Evolutionary conservation across 2,888 invertebrate genomes (phyloP).

Genomic region (Piscicola geometra): DNA sequence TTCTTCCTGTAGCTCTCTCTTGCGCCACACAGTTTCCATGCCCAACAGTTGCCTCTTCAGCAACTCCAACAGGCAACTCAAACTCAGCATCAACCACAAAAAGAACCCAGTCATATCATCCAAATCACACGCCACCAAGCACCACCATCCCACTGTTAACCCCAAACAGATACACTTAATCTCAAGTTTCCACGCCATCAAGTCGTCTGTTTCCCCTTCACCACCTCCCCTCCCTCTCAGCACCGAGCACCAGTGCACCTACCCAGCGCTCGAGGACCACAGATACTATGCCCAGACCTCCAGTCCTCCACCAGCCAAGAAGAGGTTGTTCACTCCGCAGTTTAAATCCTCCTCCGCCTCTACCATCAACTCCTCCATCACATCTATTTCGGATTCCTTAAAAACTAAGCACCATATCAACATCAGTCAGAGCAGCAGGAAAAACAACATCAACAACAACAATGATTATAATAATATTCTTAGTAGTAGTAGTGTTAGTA

Average conservation of each 20-base stretch:
- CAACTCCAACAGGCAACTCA: slow-evolving; percentile 3
- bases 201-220: neutral
- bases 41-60: slow-evolving; percentile 17
- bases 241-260: neutral
- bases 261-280: slow-evolving; percentile 36
- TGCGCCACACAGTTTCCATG: slow-evolving; percentile 36
- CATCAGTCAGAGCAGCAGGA: too few species aligned
- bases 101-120: neutral
- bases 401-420: too few species aligned
- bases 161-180: neutral
- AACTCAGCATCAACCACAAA: neutral
- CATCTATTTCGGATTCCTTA: neutral
- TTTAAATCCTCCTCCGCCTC: slow-evolving; percentile 8
- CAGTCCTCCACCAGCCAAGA: slow-evolving; percentile 30
- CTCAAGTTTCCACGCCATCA: neutral
- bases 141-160: neutral
- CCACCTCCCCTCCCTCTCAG: neutral
- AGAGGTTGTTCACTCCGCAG: slow-evolving; percentile 19
- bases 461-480: too few species aligned
- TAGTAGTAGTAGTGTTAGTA: too few species aligned
- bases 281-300: slow-evolving; percentile 32
- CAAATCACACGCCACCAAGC: neutral
- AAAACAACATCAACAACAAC: neutral
- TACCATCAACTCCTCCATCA: slow-evolving; percentile 8
- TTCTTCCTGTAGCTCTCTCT: slow-evolving; percentile 34